Conservation (phyloP, 2,888 invertebrate species). For the Limnephilus rhombicus region DNA sequence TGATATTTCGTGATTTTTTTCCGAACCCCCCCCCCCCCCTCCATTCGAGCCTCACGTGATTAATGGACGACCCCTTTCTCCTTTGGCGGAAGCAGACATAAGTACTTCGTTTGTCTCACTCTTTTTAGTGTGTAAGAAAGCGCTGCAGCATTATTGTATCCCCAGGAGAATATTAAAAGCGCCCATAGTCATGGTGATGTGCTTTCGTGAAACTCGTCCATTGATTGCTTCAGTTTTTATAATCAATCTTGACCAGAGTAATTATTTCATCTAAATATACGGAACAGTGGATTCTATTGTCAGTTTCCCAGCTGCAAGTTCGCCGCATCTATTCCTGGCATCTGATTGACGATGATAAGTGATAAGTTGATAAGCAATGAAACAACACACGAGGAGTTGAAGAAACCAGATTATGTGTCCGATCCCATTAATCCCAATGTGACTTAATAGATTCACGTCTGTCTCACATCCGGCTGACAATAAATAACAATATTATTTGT, state of each 20-base stretch:
- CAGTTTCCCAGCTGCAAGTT: not conserved
- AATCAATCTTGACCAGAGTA: not conserved
- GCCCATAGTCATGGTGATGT: too few relatives aligned
- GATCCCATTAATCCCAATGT: not conserved
- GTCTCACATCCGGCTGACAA: conserved; percentile 57
- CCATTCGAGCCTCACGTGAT: too few relatives aligned
- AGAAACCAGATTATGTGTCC: conserved; percentile 4
- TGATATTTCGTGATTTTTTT: too few relatives aligned
- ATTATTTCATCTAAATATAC: not conserved
- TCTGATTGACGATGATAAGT: not conserved
- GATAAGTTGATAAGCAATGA: not conserved
- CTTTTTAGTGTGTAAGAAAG: too few relatives aligned
- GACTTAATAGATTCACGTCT: conserved; percentile 47
- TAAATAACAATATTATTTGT: conserved; percentile 54
- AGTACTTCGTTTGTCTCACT: too few relatives aligned
- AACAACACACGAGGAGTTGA: not conserved
- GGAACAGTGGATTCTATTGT: not conserved
- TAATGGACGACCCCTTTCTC: too few relatives aligned
- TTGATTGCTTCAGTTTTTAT: not conserved
- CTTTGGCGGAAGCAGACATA: too few relatives aligned
- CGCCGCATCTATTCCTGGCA: not conserved
- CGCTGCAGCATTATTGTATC: too few relatives aligned
- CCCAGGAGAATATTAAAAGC: too few relatives aligned
- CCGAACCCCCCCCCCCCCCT: too few relatives aligned
- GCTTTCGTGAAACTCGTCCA: too few relatives aligned